Percentiles rank a stretch among this genome's conserved stretches.
Conservation (phyloP, 2,797 vertebrate genomes). For the Trachops cirrhosus region DNA sequence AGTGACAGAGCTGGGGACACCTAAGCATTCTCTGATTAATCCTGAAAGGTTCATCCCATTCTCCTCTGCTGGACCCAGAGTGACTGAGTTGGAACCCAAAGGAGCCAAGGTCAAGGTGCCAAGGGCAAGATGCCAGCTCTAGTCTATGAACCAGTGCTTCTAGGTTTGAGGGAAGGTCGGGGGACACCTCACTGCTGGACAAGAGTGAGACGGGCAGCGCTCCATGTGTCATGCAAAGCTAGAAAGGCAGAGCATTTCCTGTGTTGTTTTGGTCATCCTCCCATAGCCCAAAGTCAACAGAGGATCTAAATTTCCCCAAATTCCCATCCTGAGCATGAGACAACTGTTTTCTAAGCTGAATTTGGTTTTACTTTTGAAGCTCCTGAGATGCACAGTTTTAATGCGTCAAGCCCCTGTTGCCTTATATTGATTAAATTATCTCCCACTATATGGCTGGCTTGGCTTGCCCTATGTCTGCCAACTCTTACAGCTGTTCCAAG, state of each 20-base stretch:
- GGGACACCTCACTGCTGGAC: not conserved
- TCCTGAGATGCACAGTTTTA: not conserved
- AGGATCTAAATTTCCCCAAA: not conserved
- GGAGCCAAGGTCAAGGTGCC: not conserved
- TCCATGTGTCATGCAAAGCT: not conserved
- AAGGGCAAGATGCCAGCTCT: not conserved
- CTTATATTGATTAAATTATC: not conserved
- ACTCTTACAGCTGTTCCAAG: not conserved
- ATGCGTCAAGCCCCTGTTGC: not conserved
- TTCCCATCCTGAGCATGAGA: conserved; percentile 34
- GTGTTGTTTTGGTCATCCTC: not conserved
- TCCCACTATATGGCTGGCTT: not conserved
- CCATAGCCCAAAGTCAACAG: not conserved
- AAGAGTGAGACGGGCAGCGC: not conserved
- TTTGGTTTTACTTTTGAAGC: conserved; percentile 41
- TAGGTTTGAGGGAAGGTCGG: not conserved
- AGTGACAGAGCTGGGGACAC: not conserved
- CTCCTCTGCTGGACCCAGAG: not conserved
- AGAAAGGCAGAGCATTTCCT: not conserved
- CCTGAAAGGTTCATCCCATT: not conserved
- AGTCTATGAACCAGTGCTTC: not conserved
- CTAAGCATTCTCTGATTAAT: conserved; percentile 3
- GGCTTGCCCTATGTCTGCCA: not conserved
- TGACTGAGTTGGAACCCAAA: not conserved
- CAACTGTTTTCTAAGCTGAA: conserved; percentile 16